Conservation (phyloP, 1,140 invertebrate genomes). For the Cydia fagiglandana region DNA sequence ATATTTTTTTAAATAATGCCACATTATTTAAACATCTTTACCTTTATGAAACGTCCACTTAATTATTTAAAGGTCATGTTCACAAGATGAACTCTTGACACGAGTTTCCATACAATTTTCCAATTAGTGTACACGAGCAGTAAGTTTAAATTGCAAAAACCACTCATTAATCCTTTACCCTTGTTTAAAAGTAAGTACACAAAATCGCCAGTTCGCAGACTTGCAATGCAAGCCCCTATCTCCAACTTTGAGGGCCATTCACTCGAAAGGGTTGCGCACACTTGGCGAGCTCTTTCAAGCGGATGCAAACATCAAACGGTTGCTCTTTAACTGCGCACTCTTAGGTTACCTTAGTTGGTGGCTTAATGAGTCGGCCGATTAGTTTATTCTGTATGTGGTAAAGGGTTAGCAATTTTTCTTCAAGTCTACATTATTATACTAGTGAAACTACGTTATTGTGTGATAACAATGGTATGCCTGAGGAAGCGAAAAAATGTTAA, state of each 20-base stretch:
- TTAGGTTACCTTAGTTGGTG: background rate
- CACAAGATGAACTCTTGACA: background rate
- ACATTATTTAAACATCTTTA: too few species aligned
- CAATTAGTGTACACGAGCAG: background rate
- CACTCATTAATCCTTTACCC: background rate
- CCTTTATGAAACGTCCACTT: too few species aligned
- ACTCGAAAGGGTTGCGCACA: background rate
- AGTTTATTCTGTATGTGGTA: background rate
- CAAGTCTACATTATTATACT: background rate
- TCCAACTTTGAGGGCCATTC: background rate
- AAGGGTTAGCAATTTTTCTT: background rate
- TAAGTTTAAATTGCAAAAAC: background rate
- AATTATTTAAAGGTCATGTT: background rate
- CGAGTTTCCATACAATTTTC: background rate
- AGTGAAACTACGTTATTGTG: too few species aligned
- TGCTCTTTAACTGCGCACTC: conserved; percentile 4
- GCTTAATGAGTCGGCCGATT: background rate
- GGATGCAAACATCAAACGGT: conserved; percentile 13
- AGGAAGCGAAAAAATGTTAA: too few species aligned
- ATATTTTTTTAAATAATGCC: too few species aligned
- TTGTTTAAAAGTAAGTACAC: background rate
- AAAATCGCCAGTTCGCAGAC: background rate
- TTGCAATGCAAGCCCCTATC: background rate
- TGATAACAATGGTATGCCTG: too few species aligned
- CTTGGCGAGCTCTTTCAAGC: conserved; percentile 7